Percentiles rank a stretch among this genome's conserved stretches.
Conservation (phyloP, 1,140 invertebrate genomes). For the Aphelenchoides besseyi region DNA sequence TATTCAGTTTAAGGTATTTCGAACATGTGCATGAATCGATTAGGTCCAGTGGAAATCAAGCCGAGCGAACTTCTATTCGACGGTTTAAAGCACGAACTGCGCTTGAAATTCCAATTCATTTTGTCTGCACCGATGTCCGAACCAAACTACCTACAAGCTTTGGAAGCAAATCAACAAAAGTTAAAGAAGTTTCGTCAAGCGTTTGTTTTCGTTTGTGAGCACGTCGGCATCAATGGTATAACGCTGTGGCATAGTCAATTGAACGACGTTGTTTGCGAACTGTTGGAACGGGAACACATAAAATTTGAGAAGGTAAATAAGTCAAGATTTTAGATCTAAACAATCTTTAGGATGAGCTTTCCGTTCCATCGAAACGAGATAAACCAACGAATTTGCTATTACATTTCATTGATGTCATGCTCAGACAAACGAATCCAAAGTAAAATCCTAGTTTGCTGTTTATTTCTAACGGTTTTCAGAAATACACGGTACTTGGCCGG, state of each 20-base stretch:
- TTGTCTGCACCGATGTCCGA: background rate
- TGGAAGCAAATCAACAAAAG: slow-evolving; percentile 22
- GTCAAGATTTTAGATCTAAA: background rate
- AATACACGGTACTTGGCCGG: slow-evolving; percentile 25
- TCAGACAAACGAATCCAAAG: slow-evolving; percentile 27
- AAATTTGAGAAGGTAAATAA: slow-evolving; percentile 13
- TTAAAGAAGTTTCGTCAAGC: slow-evolving; percentile 37
- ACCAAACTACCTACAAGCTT: slow-evolving; percentile 29
- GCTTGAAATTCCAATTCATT: slow-evolving; percentile 15
- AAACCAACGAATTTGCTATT: slow-evolving; percentile 16
- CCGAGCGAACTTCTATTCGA: slow-evolving; percentile 37
- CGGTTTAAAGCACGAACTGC: slow-evolving; percentile 44
- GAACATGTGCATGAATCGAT: slow-evolving; percentile 39
- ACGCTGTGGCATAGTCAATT: slow-evolving; percentile 25
- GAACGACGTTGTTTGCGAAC: background rate
- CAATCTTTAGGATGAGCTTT: slow-evolving; percentile 11
- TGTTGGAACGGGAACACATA: background rate
- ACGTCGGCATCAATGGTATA: slow-evolving; percentile 46
- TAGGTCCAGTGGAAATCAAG: slow-evolving; percentile 40
- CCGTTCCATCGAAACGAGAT: background rate
- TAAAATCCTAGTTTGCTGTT: slow-evolving; percentile 22
- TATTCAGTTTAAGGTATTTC: slow-evolving; percentile 37
- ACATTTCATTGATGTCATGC: slow-evolving; percentile 25
- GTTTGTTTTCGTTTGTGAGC: slow-evolving; percentile 51
- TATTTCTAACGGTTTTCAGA: slow-evolving; percentile 27